These are phyloP conservation scores for Apeira syringaria DNA, from an alignment of 2,888 invertebrate genomes.

Conservation along the genomic window DNA sequence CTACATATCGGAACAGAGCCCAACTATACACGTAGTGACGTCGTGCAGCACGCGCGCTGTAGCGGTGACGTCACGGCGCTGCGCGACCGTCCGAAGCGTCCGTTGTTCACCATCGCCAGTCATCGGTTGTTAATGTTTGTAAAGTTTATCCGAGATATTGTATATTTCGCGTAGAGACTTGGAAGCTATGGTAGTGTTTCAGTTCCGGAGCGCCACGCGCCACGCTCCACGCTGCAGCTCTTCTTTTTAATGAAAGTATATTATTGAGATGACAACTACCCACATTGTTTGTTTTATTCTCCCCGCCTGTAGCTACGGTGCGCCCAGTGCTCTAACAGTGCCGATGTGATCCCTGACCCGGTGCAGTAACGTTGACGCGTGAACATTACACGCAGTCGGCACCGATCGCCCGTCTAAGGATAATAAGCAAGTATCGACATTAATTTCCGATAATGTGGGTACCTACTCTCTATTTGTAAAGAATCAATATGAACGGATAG, in stretches of 20 bases:
- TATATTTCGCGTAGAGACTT: slow-evolving; percentile 33
- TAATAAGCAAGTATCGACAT: too few relatives aligned
- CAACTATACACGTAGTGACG: neutral
- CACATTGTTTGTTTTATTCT: slow-evolving; percentile 13
- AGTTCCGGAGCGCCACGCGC: slow-evolving; percentile 30
- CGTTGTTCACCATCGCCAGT: slow-evolving; percentile 26
- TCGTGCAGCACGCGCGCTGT: slow-evolving; percentile 5
- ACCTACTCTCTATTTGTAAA: too few relatives aligned
- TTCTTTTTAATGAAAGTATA: slow-evolving; percentile 56
- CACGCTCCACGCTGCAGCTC: slow-evolving; percentile 31
- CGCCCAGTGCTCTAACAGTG: too few relatives aligned
- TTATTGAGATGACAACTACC: slow-evolving; percentile 45
- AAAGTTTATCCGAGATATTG: slow-evolving; percentile 57
- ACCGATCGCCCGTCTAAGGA: too few relatives aligned
- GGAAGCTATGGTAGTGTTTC: slow-evolving; percentile 27
- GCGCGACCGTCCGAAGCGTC: slow-evolving; percentile 21
- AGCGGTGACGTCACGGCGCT: neutral
- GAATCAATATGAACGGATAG: too few relatives aligned
- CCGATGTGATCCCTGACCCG: too few relatives aligned
- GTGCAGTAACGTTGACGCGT: too few relatives aligned
- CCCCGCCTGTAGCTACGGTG: too few relatives aligned
- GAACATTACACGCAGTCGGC: too few relatives aligned
- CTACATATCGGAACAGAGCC: slow-evolving; percentile 17
- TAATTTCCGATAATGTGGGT: too few relatives aligned
- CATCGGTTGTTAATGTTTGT: slow-evolving; percentile 63